phyloP scores from a whole-genome alignment of 2,888 invertebrate genomes.

The Drosophila suboccidentalis region DNA sequence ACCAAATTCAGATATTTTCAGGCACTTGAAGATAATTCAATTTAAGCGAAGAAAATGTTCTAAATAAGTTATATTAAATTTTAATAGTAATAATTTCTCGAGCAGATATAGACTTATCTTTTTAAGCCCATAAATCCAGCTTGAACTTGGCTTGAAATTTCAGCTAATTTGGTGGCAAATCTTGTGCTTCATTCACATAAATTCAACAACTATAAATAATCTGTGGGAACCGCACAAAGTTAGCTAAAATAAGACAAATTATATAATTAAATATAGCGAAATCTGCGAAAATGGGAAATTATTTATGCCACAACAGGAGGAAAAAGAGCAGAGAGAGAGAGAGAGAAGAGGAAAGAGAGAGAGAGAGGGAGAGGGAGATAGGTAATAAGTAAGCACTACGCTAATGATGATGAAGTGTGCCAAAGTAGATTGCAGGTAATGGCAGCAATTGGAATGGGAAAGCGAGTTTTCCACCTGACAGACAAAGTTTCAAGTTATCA shows the following conservation, averaged over 20 bases:
- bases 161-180: constrained; percentile 21
- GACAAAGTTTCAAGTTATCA: constrained; percentile 74
- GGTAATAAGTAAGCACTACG: constrained; percentile 30
- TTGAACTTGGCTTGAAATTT: constrained; percentile 9
- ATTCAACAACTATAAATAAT: constrained; percentile 38
- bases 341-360: not conserved
- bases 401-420: constrained; percentile 75
- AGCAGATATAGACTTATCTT: constrained; percentile 8
- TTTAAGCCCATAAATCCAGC: constrained; percentile 36
- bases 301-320: constrained; percentile 60
- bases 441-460: not conserved
- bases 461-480: constrained; percentile 40
- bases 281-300: constrained; percentile 54
- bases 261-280: constrained; percentile 68
- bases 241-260: constrained; percentile 61
- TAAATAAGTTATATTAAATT: not conserved
- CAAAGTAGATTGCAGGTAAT: constrained; percentile 25
- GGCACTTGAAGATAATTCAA: not conserved
- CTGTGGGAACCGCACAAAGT: constrained; percentile 14
- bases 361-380: not conserved
- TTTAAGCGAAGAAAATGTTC: not conserved
- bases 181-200: constrained; percentile 3
- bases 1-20: not conserved
- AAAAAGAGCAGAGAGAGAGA: not conserved
- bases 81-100: not conserved